Evolutionary conservation across 2,888 invertebrate species (phyloP).

Genomic region (Lithophane leautieri): DNA sequence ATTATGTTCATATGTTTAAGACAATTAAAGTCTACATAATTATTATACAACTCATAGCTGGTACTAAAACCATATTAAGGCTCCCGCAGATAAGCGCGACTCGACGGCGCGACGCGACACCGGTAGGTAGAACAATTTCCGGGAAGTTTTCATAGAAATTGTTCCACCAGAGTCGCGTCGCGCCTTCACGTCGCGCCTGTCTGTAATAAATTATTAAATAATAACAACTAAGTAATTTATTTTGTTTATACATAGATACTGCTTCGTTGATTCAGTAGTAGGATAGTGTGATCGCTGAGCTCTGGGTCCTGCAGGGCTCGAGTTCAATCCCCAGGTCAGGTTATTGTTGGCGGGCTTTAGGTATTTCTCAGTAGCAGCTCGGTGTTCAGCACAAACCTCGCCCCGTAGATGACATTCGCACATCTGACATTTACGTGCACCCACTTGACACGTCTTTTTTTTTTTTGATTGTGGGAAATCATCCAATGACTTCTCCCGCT

Average conservation of each 20-base stretch:
- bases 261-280: background rate
- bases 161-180: too few species aligned
- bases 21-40: background rate
- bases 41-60: background rate
- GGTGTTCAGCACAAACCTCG: background rate
- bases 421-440: background rate
- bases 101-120: too few species aligned
- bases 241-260: background rate
- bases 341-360: too few species aligned
- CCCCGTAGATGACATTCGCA: background rate
- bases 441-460: too few species aligned
- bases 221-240: background rate
- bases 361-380: background rate
- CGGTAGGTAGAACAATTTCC: too few species aligned
- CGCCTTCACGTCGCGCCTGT: too few species aligned
- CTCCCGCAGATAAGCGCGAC: too few species aligned
- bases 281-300: too few species aligned
- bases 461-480: too few species aligned
- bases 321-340: too few species aligned
- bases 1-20: slow-evolving; percentile 1
- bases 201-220: background rate
- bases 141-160: too few species aligned
- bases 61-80: background rate
- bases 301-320: background rate
- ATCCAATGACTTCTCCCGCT: too few species aligned